Base-by-base conservation (phyloP, 2,888 invertebrate species). In the Tuta absoluta region DNA sequence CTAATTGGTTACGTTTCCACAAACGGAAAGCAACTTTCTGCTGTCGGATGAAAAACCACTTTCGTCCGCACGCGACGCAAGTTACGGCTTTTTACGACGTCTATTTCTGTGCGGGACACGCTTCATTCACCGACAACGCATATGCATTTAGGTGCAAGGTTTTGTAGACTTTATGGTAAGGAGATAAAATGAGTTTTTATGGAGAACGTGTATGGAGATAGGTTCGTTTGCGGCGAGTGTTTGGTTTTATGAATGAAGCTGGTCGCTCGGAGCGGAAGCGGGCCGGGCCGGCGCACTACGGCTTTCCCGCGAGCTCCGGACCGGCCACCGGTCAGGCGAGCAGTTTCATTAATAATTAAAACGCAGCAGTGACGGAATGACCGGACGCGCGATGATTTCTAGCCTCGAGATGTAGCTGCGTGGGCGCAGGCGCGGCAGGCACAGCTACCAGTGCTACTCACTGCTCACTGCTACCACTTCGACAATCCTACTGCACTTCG, bases 301-400 rank as follows among this genome's bases (percentile, higher is more conserved):
- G 90, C 91, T 91, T 91, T 87, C 90, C 90, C 91, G 91, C 82
- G 49, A 53, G 53, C 53, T 24, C 24, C 56, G 24, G 56, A 17
- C 23, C 56, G 24, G 24, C 8, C 56, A 24, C 28, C 28, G 28
- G 56, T 56, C 56, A 14, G 24, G 80, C 86, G 84, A 83, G 79
- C 84, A 85, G 90, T 90, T 91, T 90, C 91, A 91, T 91, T 91
- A 91, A 91, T 90, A 91, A 91, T 91, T 91, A 91, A 91, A 91
- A 89, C 83, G 78, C 84, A 77, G 84, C 87, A 87, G 84, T 84
- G 80, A 82, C 84, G 83, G 89, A 89, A 89, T 89, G 88, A 76
- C 90, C 90, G 91, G 91, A 91, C 87, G 90, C 74, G 82, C 84
- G 89, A 89, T 89, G 89, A 85, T 91, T 91, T 91, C 91, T 90